Evolutionary conservation across 1,140 invertebrate species (phyloP).

Genomic region (Megathymus violae): DNA sequence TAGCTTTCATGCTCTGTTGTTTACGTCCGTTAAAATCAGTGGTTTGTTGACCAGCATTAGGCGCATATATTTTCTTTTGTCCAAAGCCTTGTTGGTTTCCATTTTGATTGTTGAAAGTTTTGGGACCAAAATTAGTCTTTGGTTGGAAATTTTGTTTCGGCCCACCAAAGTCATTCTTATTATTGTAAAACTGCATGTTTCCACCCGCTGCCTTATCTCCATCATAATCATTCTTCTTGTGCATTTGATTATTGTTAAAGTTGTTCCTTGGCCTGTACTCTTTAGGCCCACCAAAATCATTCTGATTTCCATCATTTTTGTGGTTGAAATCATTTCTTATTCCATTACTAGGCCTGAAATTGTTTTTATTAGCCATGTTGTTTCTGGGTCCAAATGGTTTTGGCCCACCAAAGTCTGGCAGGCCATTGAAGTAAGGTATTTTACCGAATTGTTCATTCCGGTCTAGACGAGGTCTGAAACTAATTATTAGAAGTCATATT

Average conservation of each 20-base stretch:
- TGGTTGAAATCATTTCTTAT: conserved; percentile 84
- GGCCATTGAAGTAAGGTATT: conserved; percentile 77
- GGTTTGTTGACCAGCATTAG: conserved; percentile 47
- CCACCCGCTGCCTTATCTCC: conserved; percentile 77
- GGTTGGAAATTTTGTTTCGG: conserved; percentile 72
- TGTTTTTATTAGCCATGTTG: conserved; percentile 72
- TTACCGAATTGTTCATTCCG: conserved; percentile 86
- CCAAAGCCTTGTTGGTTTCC: conserved; percentile 68
- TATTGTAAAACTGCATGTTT: conserved; percentile 76
- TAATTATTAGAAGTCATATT: conserved; percentile 16
- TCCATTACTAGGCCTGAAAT: conserved; percentile 78
- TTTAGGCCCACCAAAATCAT: conserved; percentile 80
- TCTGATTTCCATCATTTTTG: conserved; percentile 73
- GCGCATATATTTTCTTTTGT: conserved; percentile 63
- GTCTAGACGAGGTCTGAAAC: conserved; percentile 85
- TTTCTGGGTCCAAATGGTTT: conserved; percentile 81
- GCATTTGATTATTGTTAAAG: conserved; percentile 83
- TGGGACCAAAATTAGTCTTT: conserved; percentile 68
- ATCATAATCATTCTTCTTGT: conserved; percentile 72
- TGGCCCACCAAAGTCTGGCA: conserved; percentile 81
- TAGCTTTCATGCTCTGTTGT: conserved; percentile 86
- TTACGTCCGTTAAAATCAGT: conserved; percentile 82
- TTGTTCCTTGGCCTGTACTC: conserved; percentile 82
- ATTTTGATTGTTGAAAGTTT: conserved; percentile 70
- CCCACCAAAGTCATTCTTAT: conserved; percentile 78